Conservation (phyloP, 1,140 invertebrate species). For the Mycetomoellerius zeteki region DNA sequence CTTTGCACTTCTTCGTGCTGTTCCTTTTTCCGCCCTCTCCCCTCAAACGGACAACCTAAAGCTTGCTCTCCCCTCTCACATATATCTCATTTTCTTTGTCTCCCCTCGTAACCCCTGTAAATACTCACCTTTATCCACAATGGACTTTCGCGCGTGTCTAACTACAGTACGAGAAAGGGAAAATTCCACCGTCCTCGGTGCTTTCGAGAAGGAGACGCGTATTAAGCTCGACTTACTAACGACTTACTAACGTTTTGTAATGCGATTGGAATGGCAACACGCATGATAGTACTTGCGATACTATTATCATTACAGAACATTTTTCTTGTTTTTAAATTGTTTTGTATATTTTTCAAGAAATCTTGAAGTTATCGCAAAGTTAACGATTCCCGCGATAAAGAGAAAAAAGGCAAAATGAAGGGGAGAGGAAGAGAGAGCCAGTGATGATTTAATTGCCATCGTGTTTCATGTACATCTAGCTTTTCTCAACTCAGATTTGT, state of each 20-base stretch:
- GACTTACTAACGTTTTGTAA: neutral
- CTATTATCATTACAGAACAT: neutral
- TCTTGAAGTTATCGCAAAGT: neutral
- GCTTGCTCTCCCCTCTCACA: neutral
- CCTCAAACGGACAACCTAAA: neutral
- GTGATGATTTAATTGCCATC: conserved; percentile 51
- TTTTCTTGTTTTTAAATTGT: neutral
- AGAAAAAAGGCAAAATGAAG: neutral
- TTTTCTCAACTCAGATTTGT: conserved; percentile 51
- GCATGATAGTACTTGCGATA: neutral
- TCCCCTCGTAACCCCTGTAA: conserved; percentile 49
- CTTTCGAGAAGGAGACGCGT: neutral
- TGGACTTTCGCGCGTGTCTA: conserved; percentile 56
- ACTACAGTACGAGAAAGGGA: conserved; percentile 17
- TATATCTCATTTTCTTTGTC: conserved; percentile 17
- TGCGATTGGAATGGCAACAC: neutral
- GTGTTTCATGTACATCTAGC: conserved; percentile 24
- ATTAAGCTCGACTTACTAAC: conserved; percentile 19
- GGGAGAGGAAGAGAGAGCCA: neutral
- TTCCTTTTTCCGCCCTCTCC: neutral
- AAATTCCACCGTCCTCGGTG: conserved; percentile 20
- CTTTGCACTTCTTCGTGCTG: conserved; percentile 10
- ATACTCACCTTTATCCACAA: conserved; percentile 39
- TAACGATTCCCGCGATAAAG: neutral
- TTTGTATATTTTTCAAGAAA: neutral